Evolutionary conservation across 2,888 invertebrate species (phyloP).

Genomic region (Choreutis nemorana): DNA sequence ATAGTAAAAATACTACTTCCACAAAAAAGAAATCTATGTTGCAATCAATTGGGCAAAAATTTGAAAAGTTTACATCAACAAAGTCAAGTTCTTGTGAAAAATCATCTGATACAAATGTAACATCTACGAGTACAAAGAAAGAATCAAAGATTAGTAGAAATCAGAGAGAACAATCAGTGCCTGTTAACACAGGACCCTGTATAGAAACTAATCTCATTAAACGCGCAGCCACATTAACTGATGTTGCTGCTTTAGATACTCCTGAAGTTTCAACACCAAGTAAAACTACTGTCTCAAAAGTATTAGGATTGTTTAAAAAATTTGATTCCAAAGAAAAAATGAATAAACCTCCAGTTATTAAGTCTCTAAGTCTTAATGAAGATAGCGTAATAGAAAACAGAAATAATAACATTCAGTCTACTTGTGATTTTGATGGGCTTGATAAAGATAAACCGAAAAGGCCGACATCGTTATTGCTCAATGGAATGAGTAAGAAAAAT

Average conservation of each 20-base stretch:
- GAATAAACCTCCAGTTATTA: constrained; percentile 32
- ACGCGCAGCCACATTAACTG: constrained; percentile 76
- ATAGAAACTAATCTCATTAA: constrained; percentile 75
- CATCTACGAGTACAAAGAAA: constrained; percentile 27
- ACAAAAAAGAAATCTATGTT: constrained; percentile 73
- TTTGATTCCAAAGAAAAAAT: constrained; percentile 68
- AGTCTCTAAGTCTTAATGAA: constrained; percentile 22
- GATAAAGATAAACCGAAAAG: constrained; percentile 57
- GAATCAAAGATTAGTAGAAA: constrained; percentile 62
- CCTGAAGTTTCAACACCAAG: constrained; percentile 47
- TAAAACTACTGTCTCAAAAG: constrained; percentile 76
- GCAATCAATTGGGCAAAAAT: constrained; percentile 79
- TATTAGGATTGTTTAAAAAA: constrained; percentile 80
- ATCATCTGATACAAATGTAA: constrained; percentile 25
- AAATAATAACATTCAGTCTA: constrained; percentile 21
- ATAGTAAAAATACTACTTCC: constrained; percentile 28
- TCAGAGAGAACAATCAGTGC: constrained; percentile 73
- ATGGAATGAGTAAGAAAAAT: constrained; percentile 61
- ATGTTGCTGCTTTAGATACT: constrained; percentile 60
- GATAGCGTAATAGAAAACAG: constrained; percentile 18
- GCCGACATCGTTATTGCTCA: constrained; percentile 59
- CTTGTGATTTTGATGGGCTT: constrained; percentile 18
- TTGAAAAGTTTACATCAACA: constrained; percentile 72
- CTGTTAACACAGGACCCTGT: constrained; percentile 53
- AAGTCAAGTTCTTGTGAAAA: constrained; percentile 61